Evolutionary conservation across 2,888 invertebrate species (phyloP), one percentile per base, ranked within the genome.

Genomic region (Epirrhoe alternata): DNA sequence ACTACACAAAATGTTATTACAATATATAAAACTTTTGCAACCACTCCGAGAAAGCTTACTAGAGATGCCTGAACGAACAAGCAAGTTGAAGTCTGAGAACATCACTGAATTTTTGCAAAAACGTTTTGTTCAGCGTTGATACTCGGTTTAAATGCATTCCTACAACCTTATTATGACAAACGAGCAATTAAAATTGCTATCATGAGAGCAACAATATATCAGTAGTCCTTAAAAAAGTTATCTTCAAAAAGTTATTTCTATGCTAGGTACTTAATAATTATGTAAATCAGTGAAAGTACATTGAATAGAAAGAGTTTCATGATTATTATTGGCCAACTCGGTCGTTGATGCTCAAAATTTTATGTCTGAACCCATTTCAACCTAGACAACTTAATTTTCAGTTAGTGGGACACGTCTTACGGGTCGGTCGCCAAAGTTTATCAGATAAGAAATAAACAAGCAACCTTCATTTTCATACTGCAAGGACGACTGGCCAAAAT

Each of bases 361-460:
- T 12, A 14, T 6, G 47, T 16, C 14, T 16, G 47, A 16, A 7
- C 14, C 14, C 47, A 47, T 16, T 47, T 16, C 14, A 47, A 47
- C 14, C 47, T 47, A 47, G 47, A 47, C 47, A 47, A 47, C 47
- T 47, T 16, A 16, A 14, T 42, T 42, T 47, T 47, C 14, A 47
- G 14, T 16, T 47, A 47, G 47, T 47, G 6, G 16, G 16, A 47
- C 38, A 42, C 38, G 38, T 33, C 7, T 24, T 24, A 24, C 24
- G 7, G 33, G 33, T 33, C 33, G 33, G 33, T 42, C 38, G 38
- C 38, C 6, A n/a, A 47, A 47, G 47, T 47, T 16, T 16, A 47
- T 47, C 47, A 47, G 47, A 47, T 47, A 47, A 47, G 47, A 16
- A 5, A n/a, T 4, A 45, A 24, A n/a, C 45, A 0, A 7, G 47